These are phyloP conservation scores for Choristoneura fumiferana DNA, from an alignment of 1,140 invertebrate species.

Conservation along the genomic window DNA sequence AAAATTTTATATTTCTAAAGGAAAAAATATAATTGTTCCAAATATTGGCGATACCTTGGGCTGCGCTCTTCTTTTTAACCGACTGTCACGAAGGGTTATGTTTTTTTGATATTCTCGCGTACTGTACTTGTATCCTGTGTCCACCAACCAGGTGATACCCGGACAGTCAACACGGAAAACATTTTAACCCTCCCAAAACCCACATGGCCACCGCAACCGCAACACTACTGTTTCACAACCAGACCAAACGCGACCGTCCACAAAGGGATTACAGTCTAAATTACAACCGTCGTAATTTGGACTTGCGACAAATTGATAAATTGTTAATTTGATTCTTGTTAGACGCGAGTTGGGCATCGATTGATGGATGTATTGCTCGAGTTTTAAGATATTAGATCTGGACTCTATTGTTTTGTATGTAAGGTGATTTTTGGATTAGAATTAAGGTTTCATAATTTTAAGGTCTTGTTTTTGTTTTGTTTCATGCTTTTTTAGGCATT, in stretches of 20 bases:
- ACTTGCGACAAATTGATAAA: conserved; percentile 10
- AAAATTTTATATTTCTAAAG: no score
- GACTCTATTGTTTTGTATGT: not conserved
- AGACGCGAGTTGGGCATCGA: conserved; percentile 13
- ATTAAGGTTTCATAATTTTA: no score
- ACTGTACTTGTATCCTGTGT: not conserved
- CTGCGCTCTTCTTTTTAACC: no score
- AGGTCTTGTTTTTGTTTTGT: no score
- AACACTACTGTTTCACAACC: not conserved
- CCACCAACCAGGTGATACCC: conserved; percentile 34
- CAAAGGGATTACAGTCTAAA: not conserved
- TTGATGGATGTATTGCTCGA: conserved; percentile 8
- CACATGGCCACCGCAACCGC: conserved; percentile 3
- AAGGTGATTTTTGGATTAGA: not conserved
- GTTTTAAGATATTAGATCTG: not conserved
- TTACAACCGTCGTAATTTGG: not conserved
- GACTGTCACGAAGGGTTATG: no score
- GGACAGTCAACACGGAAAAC: conserved; percentile 46
- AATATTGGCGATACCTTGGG: no score
- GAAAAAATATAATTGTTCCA: no score
- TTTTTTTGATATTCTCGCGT: no score
- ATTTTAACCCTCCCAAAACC: conserved; percentile 44
- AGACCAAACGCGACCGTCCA: not conserved
- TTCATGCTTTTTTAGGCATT: no score
- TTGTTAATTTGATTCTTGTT: conserved; percentile 19